Percentiles rank a stretch among this genome's conserved stretches.
Evolutionary conservation across 2,888 invertebrate genomes (phyloP).

Genomic region (Ectobius pallidus): DNA sequence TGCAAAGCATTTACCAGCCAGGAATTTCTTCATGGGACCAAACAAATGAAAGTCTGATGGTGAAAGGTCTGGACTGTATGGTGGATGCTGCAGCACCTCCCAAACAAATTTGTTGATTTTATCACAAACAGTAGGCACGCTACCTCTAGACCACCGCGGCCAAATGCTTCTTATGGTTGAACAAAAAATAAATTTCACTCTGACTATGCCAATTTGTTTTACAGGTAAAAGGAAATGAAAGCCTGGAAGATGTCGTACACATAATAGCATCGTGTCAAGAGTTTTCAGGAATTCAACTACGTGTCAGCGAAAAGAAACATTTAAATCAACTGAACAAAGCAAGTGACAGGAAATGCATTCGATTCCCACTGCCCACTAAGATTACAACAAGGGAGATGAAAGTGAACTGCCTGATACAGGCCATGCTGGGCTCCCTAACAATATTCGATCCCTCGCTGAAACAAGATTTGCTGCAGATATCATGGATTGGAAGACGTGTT

Average conservation of each 20-base stretch:
- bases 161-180: too few species aligned
- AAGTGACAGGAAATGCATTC: constrained; percentile 62
- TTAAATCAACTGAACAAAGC: constrained; percentile 73
- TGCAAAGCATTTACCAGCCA: too few species aligned
- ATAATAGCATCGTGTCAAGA: constrained; percentile 69
- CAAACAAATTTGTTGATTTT: too few species aligned
- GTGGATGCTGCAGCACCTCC: too few species aligned
- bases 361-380: constrained; percentile 73
- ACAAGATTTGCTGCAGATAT: constrained; percentile 72
- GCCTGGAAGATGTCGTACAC: constrained; percentile 60
- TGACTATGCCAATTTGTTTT: too few species aligned
- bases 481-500: constrained; percentile 70
- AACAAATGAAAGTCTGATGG: too few species aligned
- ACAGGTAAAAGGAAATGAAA: constrained; percentile 62
- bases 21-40: too few species aligned
- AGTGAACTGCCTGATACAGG: constrained; percentile 78
- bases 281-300: constrained; percentile 69
- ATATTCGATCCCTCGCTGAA: constrained; percentile 71
- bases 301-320: constrained; percentile 70
- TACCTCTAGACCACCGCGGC: too few species aligned
- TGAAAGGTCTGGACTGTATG: too few species aligned
- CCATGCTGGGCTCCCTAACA: constrained; percentile 70
- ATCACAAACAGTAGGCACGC: too few species aligned
- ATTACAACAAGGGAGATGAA: constrained; percentile 76
- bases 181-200: too few species aligned